Base-by-base conservation (phyloP, 2,797 vertebrate species). In the Hapalemur alaotrensis region DNA sequence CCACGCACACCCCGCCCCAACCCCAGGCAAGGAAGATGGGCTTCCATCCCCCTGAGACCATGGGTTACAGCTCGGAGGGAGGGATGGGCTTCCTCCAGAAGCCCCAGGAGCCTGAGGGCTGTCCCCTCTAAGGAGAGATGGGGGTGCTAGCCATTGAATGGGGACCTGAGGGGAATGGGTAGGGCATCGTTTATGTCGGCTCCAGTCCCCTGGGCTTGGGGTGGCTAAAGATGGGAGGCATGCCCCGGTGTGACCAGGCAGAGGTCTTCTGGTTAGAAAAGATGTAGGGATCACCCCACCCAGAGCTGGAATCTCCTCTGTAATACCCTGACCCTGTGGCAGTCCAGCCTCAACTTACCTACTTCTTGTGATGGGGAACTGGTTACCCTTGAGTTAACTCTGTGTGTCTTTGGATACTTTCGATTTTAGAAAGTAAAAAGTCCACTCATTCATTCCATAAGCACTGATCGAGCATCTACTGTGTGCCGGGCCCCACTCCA, bases 211-310 rank as follows among this genome's bases (percentile, higher is more conserved):
- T 6, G 13, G 18, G 43, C 17, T 30, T 5, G 1, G 35, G 83
- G 12, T 59, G 23, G 46, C 32, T 76, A 7, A 65, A 70, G 17
- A n/a, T 65, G 73, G 43, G 38, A 46, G 28, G 14, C 35, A 52
- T 38, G 23, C 2, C 30, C 18, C 12, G 25, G 11, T 35, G 38
- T 59, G 57, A 89, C 30, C 32, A 22, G 7, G 20, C 28, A 38
- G 79, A 75, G 23, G 13, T 28, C 75, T 63, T 85, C 72, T 80
- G 70, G 17, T 90, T 65, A 79, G 65, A 38, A 89, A 83, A 81
- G 70, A 89, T 46, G n/a, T 20, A 75, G 75, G 9, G n/a, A 20
- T 32, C 18, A 25, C 10, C 9, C 9, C 2, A 20, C 13, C 52
- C 52, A 35, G 70, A 57, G 14, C 2, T 63, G 7, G 15, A 50